Base-by-base conservation (phyloP, 2,113 vertebrate species). In the Pandion haliaetus region DNA sequence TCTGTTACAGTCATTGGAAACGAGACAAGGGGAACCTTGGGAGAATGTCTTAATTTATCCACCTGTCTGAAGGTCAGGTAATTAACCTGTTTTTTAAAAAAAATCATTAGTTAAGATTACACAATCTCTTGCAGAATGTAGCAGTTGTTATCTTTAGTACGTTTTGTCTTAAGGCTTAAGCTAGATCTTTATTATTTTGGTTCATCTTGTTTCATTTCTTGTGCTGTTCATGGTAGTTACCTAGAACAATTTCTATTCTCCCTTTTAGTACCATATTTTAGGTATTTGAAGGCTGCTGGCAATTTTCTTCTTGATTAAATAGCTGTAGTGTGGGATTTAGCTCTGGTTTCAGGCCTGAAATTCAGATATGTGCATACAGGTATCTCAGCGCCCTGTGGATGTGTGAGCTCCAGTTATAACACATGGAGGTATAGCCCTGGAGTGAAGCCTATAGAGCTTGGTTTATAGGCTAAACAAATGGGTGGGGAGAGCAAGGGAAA, bases 91-190 rank as follows among this genome's bases (percentile, higher is more conserved):
- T 82, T 55, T 31, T 29, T 12, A 1, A 9, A 34, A 84, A 77
- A 47, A 44, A 24, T 5, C 2, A 29, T 21, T 83, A 62, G 31
- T 38, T 83, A 31, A 49, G 31, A 50, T 74, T 17, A 17, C 5
- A 25, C 5, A 55, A 0, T 38, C 10, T 74, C 19, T 52, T 1
- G 1, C 21, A 38, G 34, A 28, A 86, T 0, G 0, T 20, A 42
- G 29, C n/a, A 72, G 25, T 54, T 62, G 13, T 76, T 65, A 26
- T 7, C 12, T 50, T 59, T 28, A 38, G 29, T 18, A 50, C 24
- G 8, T 24, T 65, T 85, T 24, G n/a, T 66, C 49, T 10, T n/a
- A 36, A 84, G 62, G 26, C 69, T 49, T 77, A 26, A 26, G 31
- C 14, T 59, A 29, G 12, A 17, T 54, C 40, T 59, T 57, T 32